Conservation (phyloP, 1,140 invertebrate genomes). For the Papilio dardanus region DNA sequence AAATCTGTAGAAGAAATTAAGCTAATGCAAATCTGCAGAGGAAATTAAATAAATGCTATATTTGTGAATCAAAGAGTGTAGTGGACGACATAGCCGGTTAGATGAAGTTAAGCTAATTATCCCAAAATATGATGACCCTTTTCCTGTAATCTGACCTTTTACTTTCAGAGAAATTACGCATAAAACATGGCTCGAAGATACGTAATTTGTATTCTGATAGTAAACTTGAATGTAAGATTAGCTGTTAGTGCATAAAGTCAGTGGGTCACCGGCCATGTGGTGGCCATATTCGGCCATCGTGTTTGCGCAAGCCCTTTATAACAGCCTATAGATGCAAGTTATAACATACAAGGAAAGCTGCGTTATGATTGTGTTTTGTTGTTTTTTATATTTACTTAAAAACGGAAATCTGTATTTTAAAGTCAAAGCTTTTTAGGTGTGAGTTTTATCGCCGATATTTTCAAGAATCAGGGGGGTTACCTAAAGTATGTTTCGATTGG, state of each 20-base stretch:
- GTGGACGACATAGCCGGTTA: too few species aligned
- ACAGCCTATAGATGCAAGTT: conserved; percentile 3
- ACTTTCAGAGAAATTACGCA: too few species aligned
- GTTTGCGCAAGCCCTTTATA: conserved; percentile 43
- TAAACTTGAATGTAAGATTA: conserved; percentile 40
- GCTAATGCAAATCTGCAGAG: too few species aligned
- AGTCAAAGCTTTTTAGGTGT: background rate
- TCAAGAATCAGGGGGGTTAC: background rate
- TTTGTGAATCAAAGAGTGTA: too few species aligned
- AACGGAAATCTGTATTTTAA: too few species aligned
- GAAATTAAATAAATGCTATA: too few species aligned
- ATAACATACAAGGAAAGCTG: conserved; percentile 21
- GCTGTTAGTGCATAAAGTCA: conserved; percentile 43
- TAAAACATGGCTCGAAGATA: too few species aligned
- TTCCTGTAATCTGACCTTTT: too few species aligned
- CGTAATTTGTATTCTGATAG: conserved; percentile 34
- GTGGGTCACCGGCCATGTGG: conserved; percentile 58
- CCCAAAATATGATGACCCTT: too few species aligned
- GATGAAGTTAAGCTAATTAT: too few species aligned
- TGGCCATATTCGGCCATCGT: conserved; percentile 48
- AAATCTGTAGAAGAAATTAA: too few species aligned
- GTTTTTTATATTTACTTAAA: background rate
- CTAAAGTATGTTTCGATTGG: too few species aligned
- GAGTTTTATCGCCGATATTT: background rate
- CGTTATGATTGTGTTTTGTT: conserved; percentile 11